phyloP scores from a whole-genome alignment of 1,140 invertebrate species.

The Temnothorax nylanderi region DNA sequence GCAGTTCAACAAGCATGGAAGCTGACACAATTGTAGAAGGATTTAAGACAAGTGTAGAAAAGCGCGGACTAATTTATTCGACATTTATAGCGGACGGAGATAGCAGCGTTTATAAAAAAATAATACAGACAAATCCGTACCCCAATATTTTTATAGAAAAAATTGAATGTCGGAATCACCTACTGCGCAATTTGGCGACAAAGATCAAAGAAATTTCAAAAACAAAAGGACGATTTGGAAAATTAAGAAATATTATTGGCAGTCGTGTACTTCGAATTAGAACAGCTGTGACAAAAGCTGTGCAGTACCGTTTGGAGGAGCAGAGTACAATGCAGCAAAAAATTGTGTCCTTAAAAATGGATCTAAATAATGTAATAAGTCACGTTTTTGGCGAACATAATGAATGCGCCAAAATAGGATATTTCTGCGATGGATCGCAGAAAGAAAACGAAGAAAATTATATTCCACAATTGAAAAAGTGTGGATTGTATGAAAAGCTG shows the following conservation, averaged over 20 bases:
- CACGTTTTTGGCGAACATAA: constrained; percentile 82
- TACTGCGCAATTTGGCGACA: not conserved
- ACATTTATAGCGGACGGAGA: constrained; percentile 1
- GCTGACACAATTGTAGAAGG: constrained; percentile 79
- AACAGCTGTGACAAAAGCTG: constrained; percentile 18
- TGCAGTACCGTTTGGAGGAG: not conserved
- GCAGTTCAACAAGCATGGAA: not conserved
- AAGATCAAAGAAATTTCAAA: not conserved
- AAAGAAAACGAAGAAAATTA: constrained; percentile 65
- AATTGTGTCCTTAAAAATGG: constrained; percentile 51
- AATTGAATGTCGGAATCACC: not conserved
- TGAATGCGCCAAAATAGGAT: constrained; percentile 54
- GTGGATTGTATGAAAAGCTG: constrained; percentile 53
- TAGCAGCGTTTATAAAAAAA: not conserved
- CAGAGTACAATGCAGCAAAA: not conserved
- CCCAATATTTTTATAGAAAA: not conserved
- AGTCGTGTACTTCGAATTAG: not conserved
- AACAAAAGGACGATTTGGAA: constrained; percentile 6
- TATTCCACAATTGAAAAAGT: constrained; percentile 64
- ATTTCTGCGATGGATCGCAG: constrained; percentile 23
- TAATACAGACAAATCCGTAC: not conserved
- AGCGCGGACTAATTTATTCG: not conserved
- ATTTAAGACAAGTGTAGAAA: not conserved
- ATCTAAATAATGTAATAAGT: constrained; percentile 73
- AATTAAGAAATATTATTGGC: not conserved